A percentile compares a stretch with the other conserved stretches of the same genome.
These are phyloP conservation scores for Andinoacara biseriatus DNA, from an alignment of 2,113 vertebrate genomes.

Conservation along the genomic window DNA sequence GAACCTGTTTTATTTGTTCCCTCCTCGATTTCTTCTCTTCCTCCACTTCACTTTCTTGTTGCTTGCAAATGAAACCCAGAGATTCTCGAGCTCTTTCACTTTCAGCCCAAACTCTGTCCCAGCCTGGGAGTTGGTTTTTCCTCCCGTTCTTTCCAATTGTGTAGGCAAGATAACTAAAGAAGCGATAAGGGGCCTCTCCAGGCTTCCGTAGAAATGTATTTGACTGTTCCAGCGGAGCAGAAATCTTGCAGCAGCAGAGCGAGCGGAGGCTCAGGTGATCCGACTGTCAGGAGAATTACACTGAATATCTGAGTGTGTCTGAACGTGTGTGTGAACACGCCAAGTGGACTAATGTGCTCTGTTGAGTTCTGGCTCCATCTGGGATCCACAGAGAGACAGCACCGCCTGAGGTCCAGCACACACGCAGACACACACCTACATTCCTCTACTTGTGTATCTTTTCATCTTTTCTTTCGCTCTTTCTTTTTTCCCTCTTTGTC, in stretches of 20 bases:
- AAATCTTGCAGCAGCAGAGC: constrained; percentile 48
- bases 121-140: constrained; percentile 15
- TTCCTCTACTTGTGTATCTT: constrained; percentile 38
- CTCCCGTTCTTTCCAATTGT: neutral
- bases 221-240: constrained; percentile 45
- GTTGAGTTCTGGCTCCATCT: constrained; percentile 73
- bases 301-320: constrained; percentile 49
- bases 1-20: neutral
- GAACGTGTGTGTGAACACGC: constrained; percentile 53
- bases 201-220: constrained; percentile 38
- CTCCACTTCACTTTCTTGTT: neutral
- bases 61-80: neutral
- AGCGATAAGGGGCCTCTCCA: constrained; percentile 39
- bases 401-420: constrained; percentile 55
- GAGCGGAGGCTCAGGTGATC: constrained; percentile 70
- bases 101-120: neutral
- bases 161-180: constrained; percentile 15
- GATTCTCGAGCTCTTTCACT: neutral
- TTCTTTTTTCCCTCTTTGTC: constrained; percentile 21
- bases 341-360: constrained; percentile 73
- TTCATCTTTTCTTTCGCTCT: constrained; percentile 40
- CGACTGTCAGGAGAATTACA: constrained; percentile 52
- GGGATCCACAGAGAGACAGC: constrained; percentile 64
- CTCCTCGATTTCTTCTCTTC: neutral
- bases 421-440: constrained; percentile 28